Conservation (phyloP, 2,888 invertebrate species). For the Dicyrtoma fusca region DNA sequence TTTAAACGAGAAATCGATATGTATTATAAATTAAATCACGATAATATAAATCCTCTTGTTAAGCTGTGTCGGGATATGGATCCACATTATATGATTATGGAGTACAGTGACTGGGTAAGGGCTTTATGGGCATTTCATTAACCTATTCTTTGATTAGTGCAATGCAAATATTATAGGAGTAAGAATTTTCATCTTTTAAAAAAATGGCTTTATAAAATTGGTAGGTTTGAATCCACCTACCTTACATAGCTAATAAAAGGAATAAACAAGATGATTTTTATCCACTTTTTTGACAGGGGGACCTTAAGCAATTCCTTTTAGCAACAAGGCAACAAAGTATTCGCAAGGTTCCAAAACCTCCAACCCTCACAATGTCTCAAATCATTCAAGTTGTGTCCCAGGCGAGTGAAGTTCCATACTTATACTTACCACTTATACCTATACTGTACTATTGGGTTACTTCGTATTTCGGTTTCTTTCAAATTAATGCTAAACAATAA, state of each 20-base stretch:
- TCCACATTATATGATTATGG: conserved; percentile 85
- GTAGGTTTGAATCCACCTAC: no score
- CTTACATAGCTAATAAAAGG: no score
- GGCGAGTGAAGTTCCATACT: conserved; percentile 24
- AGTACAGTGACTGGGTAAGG: conserved; percentile 92
- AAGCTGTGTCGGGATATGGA: conserved; percentile 68
- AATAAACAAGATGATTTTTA: no score
- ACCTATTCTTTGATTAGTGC: no score
- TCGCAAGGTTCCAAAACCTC: conserved; percentile 62
- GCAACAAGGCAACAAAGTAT: conserved; percentile 65
- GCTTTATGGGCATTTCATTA: no score
- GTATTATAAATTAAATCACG: conserved; percentile 79
- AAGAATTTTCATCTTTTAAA: no score
- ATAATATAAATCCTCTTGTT: conserved; percentile 71
- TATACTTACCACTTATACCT: neutral
- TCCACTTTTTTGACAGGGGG: conserved; percentile 74
- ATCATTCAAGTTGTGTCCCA: conserved; percentile 67
- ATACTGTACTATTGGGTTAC: no score
- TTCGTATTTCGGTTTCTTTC: no score
- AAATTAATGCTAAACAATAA: neutral
- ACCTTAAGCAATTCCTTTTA: conserved; percentile 83
- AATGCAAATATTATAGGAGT: neutral
- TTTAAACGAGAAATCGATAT: conserved; percentile 88
- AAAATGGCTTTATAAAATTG: no score
- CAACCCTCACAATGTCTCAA: conserved; percentile 71